Evolutionary conservation across 2,113 vertebrate genomes (phyloP).

Genomic region (Sylvietta virens): DNA sequence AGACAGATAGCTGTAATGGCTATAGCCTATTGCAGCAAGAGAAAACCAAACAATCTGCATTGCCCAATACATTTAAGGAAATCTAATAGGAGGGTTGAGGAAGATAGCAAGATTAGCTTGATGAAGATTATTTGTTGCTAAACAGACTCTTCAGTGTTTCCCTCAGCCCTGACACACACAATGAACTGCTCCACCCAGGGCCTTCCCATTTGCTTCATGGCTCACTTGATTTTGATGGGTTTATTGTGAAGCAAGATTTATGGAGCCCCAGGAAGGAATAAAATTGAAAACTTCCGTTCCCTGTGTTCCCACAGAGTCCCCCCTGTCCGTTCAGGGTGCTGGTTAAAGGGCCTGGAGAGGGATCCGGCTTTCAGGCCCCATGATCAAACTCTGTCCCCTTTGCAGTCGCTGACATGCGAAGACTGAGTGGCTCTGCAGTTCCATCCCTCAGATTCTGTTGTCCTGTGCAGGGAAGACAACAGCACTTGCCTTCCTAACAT

Average conservation of each 20-base stretch:
- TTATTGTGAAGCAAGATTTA: conserved; percentile 49
- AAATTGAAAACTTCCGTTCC: conserved; percentile 37
- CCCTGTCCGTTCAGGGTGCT: fast-evolving
- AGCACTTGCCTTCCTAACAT: not conserved
- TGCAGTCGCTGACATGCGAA: fast-evolving
- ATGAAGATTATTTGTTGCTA: conserved; percentile 41
- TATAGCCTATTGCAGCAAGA: conserved; percentile 14
- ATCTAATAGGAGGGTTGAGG: conserved; percentile 19
- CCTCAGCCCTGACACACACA: not conserved
- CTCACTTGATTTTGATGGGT: conserved; percentile 39
- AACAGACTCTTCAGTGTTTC: conserved; percentile 7
- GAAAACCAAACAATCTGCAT: conserved; percentile 23
- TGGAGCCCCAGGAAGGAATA: conserved; percentile 23
- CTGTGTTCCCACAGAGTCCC: not conserved
- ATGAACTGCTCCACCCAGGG: conserved; percentile 19
- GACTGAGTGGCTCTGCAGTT: not conserved
- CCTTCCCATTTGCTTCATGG: conserved; percentile 41
- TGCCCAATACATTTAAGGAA: conserved; percentile 22
- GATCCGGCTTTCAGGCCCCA: fast-evolving
- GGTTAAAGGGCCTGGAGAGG: not conserved
- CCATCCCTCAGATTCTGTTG: not conserved
- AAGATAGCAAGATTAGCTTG: conserved; percentile 30
- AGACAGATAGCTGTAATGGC: not conserved
- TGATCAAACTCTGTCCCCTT: not conserved
- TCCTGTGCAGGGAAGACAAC: not conserved